Evolutionary conservation across 1,140 invertebrate genomes (phyloP), one percentile per base, ranked within the genome.

Genomic region (Anadara kagoshimensis): DNA sequence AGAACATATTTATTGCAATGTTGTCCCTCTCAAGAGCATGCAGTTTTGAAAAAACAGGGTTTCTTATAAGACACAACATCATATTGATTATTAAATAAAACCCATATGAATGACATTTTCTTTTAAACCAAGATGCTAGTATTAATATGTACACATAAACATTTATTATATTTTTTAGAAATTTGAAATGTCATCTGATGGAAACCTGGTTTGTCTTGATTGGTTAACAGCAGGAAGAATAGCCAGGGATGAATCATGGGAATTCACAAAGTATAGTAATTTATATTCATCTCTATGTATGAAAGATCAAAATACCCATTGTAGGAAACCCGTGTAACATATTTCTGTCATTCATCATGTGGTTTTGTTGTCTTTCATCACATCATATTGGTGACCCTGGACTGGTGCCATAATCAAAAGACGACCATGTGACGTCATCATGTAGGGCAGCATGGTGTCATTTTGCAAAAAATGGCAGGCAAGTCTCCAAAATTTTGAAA

Each of bases 211-310:
- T 20, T 41, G 49, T 24, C 45, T 64, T 20, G 62, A 64, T 41
- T 64, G 62, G 62, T 36, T 64, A 26, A 64, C 62, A 5, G 49
- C 45, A 51, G 62, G 62, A 24, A 51, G 62, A 20, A 41, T 29
- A 11, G 62, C 62, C 12, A 41, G 44, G 51, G 5, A 53, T 8
- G 62, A 64, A 64, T 10, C n/a, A n/a, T 64, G 62, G 62, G 24
- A 20, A 0, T 64, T 64, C 20, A 51, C 12, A 53, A 64, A 49
- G 62, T 64, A 49, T 2, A 49, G 14, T 18, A 18, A 47, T 16
- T 10, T 47, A 16, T 47, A 47, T 10, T 47, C 16, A 10, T 47
- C 8, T 10, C 8, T 16, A 10, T 8, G 45, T 10, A 47, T 16
- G 8, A 10, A 47, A 10, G 8, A 47, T 47, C 16, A 10, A 10